Conservation (phyloP, 2,888 invertebrate genomes). For the Nipponacmea schrenckii region DNA sequence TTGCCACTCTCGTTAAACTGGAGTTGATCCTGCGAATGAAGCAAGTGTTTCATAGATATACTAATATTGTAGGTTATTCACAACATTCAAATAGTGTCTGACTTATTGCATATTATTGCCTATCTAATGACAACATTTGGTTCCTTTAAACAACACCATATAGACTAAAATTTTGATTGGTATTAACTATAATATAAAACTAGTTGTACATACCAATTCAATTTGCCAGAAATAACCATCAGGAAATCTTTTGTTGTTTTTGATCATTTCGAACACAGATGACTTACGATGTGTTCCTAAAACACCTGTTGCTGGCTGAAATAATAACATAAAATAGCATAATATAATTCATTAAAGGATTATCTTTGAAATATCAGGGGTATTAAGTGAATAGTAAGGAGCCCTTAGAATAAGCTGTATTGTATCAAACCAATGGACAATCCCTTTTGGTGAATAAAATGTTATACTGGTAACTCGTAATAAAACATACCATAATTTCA, state of each 20-base stretch:
- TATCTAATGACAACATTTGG: too few relatives aligned
- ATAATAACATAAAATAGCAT: constrained; percentile 5
- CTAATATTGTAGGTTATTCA: neutral
- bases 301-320: constrained; percentile 61
- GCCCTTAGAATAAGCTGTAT: too few relatives aligned
- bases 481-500: constrained; percentile 59
- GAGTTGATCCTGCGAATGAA: constrained; percentile 46
- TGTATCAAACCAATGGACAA: too few relatives aligned
- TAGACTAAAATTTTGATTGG: too few relatives aligned
- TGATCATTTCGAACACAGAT: constrained; percentile 57
- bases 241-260: constrained; percentile 59
- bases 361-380: too few relatives aligned
- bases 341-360: neutral
- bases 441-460: too few relatives aligned
- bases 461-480: too few relatives aligned
- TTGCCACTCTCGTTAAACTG: constrained; percentile 54
- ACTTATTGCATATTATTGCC: neutral
- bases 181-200: too few relatives aligned
- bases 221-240: constrained; percentile 64
- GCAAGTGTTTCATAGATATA: neutral
- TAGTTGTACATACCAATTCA: constrained; percentile 51
- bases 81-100: neutral
- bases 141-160: too few relatives aligned
- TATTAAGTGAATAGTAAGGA: too few relatives aligned
- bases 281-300: constrained; percentile 63